phyloP scores from a whole-genome alignment of 2,797 vertebrate species.

The Ptychadena robeensis region DNA sequence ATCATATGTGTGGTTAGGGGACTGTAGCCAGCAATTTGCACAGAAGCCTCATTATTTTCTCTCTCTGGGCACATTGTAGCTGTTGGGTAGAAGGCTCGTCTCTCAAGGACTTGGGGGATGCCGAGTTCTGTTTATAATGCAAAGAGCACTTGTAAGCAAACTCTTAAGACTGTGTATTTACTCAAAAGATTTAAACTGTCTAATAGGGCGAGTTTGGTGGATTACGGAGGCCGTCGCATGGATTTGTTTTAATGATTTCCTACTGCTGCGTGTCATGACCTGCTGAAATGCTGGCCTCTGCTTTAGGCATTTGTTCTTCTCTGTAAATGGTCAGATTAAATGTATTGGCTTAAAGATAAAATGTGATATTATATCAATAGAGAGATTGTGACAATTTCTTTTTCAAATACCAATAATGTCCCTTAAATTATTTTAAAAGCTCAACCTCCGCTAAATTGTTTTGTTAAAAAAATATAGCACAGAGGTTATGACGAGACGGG shows the following conservation, averaged over 20 bases:
- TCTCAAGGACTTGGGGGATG: conserved; percentile 7
- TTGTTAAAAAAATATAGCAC: too few relatives aligned
- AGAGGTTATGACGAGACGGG: too few relatives aligned
- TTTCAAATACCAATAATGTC: neutral
- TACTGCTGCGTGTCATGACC: conserved; percentile 12
- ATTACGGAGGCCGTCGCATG: conserved; percentile 12
- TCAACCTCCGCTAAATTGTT: too few relatives aligned
- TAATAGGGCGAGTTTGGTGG: conserved; percentile 20
- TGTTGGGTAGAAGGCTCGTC: conserved; percentile 8
- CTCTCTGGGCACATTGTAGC: conserved; percentile 18
- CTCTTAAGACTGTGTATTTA: conserved; percentile 46
- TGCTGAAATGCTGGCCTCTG: neutral
- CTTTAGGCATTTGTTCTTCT: neutral
- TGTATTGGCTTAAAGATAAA: neutral
- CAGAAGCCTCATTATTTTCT: conserved; percentile 50
- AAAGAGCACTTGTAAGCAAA: conserved; percentile 45
- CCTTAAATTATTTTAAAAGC: neutral
- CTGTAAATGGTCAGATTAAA: neutral
- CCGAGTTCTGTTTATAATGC: conserved; percentile 28
- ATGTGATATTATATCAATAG: neutral
- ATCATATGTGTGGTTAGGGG: conserved; percentile 5
- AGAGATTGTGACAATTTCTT: too few relatives aligned
- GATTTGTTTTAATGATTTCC: conserved; percentile 33
- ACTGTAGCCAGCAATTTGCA: neutral
- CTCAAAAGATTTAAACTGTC: conserved; percentile 50